Percentiles rank a stretch among this genome's conserved stretches.
phyloP scores from a whole-genome alignment of 2,113 vertebrate genomes.

The Microcebus jonahi region DNA sequence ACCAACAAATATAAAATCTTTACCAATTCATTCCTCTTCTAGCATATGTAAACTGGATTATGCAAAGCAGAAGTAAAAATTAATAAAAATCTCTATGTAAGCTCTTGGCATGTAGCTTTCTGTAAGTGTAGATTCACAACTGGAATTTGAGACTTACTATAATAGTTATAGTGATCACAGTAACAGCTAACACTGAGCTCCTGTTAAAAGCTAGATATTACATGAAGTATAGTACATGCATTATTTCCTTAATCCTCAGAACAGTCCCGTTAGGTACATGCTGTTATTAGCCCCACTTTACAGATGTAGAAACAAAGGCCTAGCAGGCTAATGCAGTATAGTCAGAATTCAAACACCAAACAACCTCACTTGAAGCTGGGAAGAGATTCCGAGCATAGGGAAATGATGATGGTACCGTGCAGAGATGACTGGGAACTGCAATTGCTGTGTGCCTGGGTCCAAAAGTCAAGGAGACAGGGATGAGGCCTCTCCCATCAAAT shows the following conservation, averaged over 20 bases:
- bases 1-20: background rate
- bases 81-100: background rate
- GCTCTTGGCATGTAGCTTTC: background rate
- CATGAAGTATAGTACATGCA: background rate
- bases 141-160: background rate
- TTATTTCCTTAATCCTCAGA: constrained; percentile 23
- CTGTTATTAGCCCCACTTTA: background rate
- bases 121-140: background rate
- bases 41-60: background rate
- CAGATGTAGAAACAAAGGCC: background rate
- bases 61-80: constrained; percentile 26
- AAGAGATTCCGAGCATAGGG: background rate
- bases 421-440: background rate
- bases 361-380: background rate
- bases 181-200: background rate
- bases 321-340: background rate
- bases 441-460: no score
- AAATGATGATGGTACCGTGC: background rate
- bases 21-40: constrained; percentile 26
- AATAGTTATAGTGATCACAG: background rate
- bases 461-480: background rate
- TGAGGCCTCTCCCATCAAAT: background rate
- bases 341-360: background rate
- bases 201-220: background rate
- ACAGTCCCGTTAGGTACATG: background rate